A percentile compares a stretch with the other conserved stretches of the same genome.
Conservation (phyloP, 1,140 invertebrate genomes). For the Drosophila guanche region DNA sequence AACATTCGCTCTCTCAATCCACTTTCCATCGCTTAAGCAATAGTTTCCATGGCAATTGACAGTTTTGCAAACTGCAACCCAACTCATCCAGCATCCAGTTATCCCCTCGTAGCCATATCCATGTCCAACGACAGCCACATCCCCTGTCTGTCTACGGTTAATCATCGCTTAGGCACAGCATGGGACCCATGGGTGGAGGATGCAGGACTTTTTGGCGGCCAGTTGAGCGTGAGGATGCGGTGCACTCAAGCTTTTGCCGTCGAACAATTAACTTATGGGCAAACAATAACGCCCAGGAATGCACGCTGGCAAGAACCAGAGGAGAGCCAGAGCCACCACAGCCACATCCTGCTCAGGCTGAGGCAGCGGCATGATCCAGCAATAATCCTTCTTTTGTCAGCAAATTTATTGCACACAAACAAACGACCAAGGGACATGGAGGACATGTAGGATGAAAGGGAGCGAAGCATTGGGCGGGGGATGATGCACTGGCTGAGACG, state of each 20-base stretch:
- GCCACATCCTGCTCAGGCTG: conserved; percentile 32
- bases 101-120: conserved; percentile 23
- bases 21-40: conserved; percentile 30
- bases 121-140: conserved; percentile 2
- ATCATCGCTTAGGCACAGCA: conserved; percentile 66
- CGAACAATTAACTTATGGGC: conserved; percentile 81
- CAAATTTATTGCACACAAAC: conserved; percentile 81
- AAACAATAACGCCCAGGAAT: conserved; percentile 80
- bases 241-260: conserved; percentile 73
- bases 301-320: conserved; percentile 69
- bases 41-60: conserved; percentile 43
- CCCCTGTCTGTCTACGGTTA: conserved; percentile 65
- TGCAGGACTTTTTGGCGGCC: conserved; percentile 23
- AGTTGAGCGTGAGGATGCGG: conserved; percentile 71
- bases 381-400: conserved; percentile 81
- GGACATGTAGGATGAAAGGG: conserved; percentile 23
- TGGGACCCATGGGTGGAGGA: conserved; percentile 11
- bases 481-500: conserved; percentile 9
- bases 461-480: background rate
- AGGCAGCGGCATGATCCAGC: conserved; percentile 66
- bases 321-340: conserved; percentile 40
- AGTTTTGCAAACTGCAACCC: conserved; percentile 17
- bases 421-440: conserved; percentile 58
- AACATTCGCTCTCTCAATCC: conserved; percentile 41
- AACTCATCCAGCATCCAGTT: background rate